phyloP scores from a whole-genome alignment of 2,797 vertebrate genomes.

The Muscicapa striata region DNA sequence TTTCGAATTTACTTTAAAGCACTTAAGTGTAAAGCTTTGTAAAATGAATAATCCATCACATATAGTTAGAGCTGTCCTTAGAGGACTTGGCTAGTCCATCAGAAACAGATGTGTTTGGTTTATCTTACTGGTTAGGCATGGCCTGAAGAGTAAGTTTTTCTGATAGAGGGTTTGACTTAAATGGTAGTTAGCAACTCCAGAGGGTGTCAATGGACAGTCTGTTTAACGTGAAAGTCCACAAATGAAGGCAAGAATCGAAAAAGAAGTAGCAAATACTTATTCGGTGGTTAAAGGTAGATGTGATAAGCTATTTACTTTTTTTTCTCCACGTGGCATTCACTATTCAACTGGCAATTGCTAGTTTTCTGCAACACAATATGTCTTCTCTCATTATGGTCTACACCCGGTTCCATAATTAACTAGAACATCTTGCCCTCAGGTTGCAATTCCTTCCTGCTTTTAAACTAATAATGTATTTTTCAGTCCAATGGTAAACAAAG shows the following conservation, averaged over 20 bases:
- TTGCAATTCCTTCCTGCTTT: not conserved
- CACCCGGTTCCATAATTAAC: not conserved
- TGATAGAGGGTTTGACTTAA: not conserved
- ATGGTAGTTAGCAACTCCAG: not conserved
- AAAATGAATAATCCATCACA: slow-evolving; percentile 20
- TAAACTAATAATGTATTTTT: not conserved
- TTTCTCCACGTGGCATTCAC: rapidly evolving
- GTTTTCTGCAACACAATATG: not conserved
- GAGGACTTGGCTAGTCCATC: not conserved
- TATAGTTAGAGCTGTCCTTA: not conserved
- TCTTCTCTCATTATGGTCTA: not conserved
- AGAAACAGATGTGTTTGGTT: not conserved
- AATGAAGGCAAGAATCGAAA: not conserved
- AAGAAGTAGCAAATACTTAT: not conserved
- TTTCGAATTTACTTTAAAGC: slow-evolving; percentile 15
- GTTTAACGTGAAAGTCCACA: not conserved
- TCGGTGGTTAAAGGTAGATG: not conserved
- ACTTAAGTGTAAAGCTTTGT: not conserved
- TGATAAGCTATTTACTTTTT: not conserved
- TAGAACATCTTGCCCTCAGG: not conserved
- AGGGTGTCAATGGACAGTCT: not conserved
- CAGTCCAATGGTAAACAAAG: not conserved
- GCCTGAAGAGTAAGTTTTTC: not conserved
- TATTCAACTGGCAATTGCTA: not conserved
- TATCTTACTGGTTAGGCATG: not conserved